Conservation (phyloP, 2,113 vertebrate species). For the Dolichallabes microphthalmus region DNA sequence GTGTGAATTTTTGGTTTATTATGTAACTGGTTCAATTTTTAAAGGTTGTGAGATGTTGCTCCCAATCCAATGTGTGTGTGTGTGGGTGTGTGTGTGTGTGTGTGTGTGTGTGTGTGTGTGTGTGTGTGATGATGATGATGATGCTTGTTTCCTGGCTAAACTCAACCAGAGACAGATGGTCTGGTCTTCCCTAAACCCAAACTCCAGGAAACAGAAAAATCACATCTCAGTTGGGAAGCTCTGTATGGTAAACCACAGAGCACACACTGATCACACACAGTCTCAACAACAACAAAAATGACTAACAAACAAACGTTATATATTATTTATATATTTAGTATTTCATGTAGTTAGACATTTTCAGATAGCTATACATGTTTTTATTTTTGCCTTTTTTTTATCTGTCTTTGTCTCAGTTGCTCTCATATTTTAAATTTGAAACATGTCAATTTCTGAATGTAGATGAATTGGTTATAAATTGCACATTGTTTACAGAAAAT, state of each 20-base stretch:
- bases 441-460: neutral
- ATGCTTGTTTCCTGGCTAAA: slow-evolving; percentile 26
- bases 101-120: neutral
- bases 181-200: slow-evolving; percentile 43
- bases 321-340: too few relatives aligned
- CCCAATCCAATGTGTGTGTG: neutral
- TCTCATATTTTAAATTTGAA: neutral
- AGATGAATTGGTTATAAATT: slow-evolving; percentile 55
- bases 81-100: neutral
- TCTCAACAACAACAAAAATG: neutral
- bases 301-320: neutral
- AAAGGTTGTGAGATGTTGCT: neutral
- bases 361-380: neutral
- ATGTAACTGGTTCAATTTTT: slow-evolving; percentile 33
- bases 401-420: neutral
- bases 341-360: too few relatives aligned
- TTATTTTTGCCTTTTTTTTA: neutral
- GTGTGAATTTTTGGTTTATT: slow-evolving; percentile 13
- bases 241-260: slow-evolving; percentile 18
- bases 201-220: slow-evolving; percentile 48
- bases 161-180: slow-evolving; percentile 49
- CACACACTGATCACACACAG: slow-evolving; percentile 5
- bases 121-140: too few relatives aligned
- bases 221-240: slow-evolving; percentile 42
- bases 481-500: slow-evolving; percentile 44